Evolutionary conservation across 2,797 vertebrate species (phyloP).

Genomic region (Poecilia gillii): DNA sequence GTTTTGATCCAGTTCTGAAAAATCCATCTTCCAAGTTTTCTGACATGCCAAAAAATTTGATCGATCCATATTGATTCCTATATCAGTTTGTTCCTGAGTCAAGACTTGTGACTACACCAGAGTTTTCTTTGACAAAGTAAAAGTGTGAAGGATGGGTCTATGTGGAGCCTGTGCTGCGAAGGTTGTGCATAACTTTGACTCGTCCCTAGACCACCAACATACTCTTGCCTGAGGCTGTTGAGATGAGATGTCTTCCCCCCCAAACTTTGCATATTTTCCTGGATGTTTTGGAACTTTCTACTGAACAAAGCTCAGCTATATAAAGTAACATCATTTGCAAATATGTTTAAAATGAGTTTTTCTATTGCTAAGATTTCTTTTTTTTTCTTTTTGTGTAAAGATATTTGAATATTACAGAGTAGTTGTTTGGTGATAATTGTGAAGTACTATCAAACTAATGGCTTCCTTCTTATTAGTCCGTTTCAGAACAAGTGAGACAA

Average conservation of each 20-base stretch:
- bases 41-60: neutral
- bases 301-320: constrained; percentile 22
- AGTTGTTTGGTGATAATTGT: constrained; percentile 56
- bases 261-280: constrained; percentile 22
- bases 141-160: constrained; percentile 22
- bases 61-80: neutral
- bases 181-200: constrained; percentile 30
- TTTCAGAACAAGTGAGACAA: constrained; percentile 45
- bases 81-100: constrained; percentile 15
- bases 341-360: constrained; percentile 34
- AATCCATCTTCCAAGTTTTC: constrained; percentile 49
- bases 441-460: constrained; percentile 64
- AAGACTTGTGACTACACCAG: constrained; percentile 6
- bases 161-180: constrained; percentile 20
- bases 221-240: constrained; percentile 10
- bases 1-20: constrained; percentile 52
- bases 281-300: constrained; percentile 29
- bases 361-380: constrained; percentile 23
- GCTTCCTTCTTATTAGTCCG: constrained; percentile 50
- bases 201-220: constrained; percentile 26
- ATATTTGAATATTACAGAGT: constrained; percentile 47
- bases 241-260: constrained; percentile 40
- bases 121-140: constrained; percentile 28
- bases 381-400: constrained; percentile 60
- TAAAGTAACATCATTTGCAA: constrained; percentile 35